Percentiles rank a stretch among this genome's conserved stretches.
Conservation (phyloP, 2,113 vertebrate species). For the Podarcis raffonei region DNA sequence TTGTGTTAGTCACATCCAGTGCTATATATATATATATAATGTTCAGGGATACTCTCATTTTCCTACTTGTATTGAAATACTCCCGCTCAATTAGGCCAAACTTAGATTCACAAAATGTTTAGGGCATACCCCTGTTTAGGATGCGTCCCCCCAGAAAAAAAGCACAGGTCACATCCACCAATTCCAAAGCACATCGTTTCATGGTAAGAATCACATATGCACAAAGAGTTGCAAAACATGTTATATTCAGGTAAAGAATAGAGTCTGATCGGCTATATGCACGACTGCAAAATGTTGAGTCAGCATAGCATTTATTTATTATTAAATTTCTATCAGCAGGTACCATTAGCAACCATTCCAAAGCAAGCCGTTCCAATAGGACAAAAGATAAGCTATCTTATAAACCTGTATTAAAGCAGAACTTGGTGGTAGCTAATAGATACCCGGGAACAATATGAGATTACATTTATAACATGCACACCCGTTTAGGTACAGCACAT, state of each 20-base stretch:
- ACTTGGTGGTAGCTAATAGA: constrained; percentile 16
- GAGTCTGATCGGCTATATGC: neutral
- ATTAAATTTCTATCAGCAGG: neutral
- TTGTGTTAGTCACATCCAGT: neutral
- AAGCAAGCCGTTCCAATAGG: constrained; percentile 22
- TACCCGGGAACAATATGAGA: constrained; percentile 26
- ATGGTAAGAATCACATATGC: neutral
- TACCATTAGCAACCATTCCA: neutral
- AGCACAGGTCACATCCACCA: neutral
- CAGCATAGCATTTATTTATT: neutral
- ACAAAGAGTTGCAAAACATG: neutral
- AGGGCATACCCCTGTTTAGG: too few species aligned
- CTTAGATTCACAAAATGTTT: too few species aligned
- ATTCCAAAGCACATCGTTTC: neutral
- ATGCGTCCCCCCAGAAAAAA: too few species aligned
- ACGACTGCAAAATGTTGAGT: constrained; percentile 21
- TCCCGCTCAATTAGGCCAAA: too few species aligned
- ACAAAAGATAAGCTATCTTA: constrained; percentile 53
- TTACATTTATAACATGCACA: constrained; percentile 1
- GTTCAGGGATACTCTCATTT: too few species aligned
- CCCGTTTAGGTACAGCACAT: neutral
- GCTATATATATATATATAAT: too few species aligned
- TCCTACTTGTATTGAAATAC: too few species aligned
- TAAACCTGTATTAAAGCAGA: constrained; percentile 16
- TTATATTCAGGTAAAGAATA: neutral